A percentile compares a stretch with the other conserved stretches of the same genome.
phyloP scores from a whole-genome alignment of 1,140 invertebrate species.

The Aphidius ervi region DNA sequence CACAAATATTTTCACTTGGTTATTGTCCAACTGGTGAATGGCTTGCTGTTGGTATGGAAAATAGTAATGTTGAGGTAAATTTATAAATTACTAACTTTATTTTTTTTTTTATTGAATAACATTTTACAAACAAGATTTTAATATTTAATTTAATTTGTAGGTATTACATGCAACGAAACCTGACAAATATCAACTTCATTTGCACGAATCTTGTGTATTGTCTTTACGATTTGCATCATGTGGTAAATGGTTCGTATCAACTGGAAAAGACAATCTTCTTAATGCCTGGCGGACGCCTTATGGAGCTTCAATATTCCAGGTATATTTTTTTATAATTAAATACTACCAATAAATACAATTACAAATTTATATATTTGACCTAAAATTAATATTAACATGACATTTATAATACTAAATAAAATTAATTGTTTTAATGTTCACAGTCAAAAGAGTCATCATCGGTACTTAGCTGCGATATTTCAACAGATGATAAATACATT shows the following conservation, averaged over 20 bases:
- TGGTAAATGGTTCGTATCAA: slow-evolving; percentile 99
- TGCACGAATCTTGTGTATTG: slow-evolving; percentile 98
- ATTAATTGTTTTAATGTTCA: slow-evolving; percentile 47
- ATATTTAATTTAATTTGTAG: too few relatives aligned
- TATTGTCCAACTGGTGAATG: slow-evolving; percentile 98
- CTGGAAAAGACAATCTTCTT: slow-evolving; percentile 96
- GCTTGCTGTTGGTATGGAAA: slow-evolving; percentile 98
- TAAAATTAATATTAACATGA: too few relatives aligned
- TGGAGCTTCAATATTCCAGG: slow-evolving; percentile 97
- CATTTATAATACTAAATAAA: background rate
- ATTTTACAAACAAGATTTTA: too few relatives aligned
- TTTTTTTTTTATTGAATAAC: too few relatives aligned
- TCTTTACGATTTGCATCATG: slow-evolving; percentile 94
- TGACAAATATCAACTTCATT: slow-evolving; percentile 95
- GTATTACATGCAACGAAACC: slow-evolving; percentile 89
- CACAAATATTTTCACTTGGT: slow-evolving; percentile 93
- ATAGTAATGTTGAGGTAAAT: slow-evolving; percentile 87
- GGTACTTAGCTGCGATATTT: slow-evolving; percentile 98
- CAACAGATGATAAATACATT: slow-evolving; percentile 97
- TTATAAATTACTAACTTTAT: too few relatives aligned
- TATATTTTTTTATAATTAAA: slow-evolving; percentile 42
- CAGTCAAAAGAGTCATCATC: slow-evolving; percentile 99
- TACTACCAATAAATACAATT: too few relatives aligned
- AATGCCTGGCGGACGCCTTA: slow-evolving; percentile 99
- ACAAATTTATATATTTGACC: background rate